Base-by-base conservation (phyloP, 2,113 vertebrate genomes). In the Trinectes maculatus region DNA sequence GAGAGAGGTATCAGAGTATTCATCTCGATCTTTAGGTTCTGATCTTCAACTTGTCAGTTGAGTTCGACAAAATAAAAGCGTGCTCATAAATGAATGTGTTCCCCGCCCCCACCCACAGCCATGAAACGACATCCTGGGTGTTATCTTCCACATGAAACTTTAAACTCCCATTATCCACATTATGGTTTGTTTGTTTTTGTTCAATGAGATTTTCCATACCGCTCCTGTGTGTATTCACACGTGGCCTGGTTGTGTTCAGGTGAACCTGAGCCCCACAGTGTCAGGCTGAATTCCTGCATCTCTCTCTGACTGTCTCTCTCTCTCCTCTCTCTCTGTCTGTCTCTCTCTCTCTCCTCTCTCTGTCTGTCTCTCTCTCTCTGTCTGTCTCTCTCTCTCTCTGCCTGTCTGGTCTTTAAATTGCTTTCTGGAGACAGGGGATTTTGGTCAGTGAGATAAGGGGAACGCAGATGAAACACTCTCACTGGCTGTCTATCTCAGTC, bases 381-480 rank as follows among this genome's bases (percentile, higher is more conserved):
- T 5, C 28, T 62, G 60, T 60, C 67, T 58, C 54, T 62, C 54
- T 47, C 63, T 33, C 21, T 34, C 68, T 67, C 57, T 71, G n/a
- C n/a, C 29, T 63, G 67, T 46, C 76, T 74, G 58, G 73, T 60
- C 80, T 84, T 85, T 86, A 86, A 89, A 91, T 89, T 89, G 74
- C 85, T 85, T 89, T 85, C 74, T 71, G 70, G 74, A 85, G 77
- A 81, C 79, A 53, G 73, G 83, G 85, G 86, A 82, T 75, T 82
- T 83, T 56, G 61, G 71, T 70, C 67, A 22, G 8, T 47, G 59
- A 87, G 86, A 89, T 87, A 87, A 89, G 84, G 54, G 33, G 71
- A 74, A 64, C 43, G 29, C 11, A 58, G 80, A 77, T 83, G 77
- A 86, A 77, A 79, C 75, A 43, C 51, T 85, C 65, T 69, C 9